Evolutionary conservation across 2,797 vertebrate genomes (phyloP), one percentile per base, ranked within the genome.

Genomic region (Danio aesculapii): DNA sequence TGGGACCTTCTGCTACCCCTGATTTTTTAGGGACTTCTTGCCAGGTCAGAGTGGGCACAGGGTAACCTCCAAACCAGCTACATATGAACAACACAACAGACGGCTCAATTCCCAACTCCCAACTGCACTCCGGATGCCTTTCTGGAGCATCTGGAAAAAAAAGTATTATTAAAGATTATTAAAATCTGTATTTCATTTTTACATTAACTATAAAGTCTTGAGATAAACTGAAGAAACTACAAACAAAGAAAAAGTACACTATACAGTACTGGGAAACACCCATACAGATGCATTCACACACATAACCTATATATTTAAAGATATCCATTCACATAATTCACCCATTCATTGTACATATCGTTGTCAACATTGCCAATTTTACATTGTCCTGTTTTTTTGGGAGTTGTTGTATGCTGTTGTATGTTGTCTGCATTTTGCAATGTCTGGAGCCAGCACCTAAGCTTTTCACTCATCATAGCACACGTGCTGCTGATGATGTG

Each of bases 21-120:
- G 55, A 6, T 8, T 41, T 4, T 50, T 59, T 0, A 2, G 67
- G 21, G 10, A 17, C 49, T 44, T 79, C 70, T 62, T 62, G 90
- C 97, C 96, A 97, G 82, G 87, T 86, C 61, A 99, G 91, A 3
- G 58, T 88, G 1, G 98, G 96, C 30, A 86, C 50, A 14, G 97
- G 98, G 81, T 96, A 95, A 0, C 94, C 95, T 5, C 94, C 95
- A 0, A 86, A 81, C 98, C 98, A 99, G 83, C 46, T 90, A 91
- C 98, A 99, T 83, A 16, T 90, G 83, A 99, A 94, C 66, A 90
- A 83, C 71, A 96, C 75, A 7, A 79, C 62, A 39, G 90, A 84
- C 0, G 81, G 68, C 0, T 89, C 86, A 0, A 70, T 78, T 0
- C 81, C 84, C 0, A 57, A 57, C 0, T 84, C 85, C 85, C 94